These are phyloP conservation scores for Pyrrhia umbra DNA, from an alignment of 2,888 invertebrate genomes.

Conservation along the genomic window DNA sequence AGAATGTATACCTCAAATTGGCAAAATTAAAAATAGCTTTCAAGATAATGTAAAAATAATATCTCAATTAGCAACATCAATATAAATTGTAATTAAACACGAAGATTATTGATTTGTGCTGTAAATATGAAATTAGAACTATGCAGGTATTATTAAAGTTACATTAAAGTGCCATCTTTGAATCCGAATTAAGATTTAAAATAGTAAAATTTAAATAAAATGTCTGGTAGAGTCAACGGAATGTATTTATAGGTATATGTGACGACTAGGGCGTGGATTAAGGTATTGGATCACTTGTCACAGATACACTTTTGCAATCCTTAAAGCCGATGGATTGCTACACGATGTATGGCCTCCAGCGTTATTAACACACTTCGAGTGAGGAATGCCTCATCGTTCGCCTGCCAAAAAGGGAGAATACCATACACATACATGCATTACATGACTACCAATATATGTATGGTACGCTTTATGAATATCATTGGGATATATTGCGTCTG, in stretches of 20 bases:
- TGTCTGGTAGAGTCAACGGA: neutral
- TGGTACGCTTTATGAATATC: neutral
- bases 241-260: neutral
- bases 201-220: neutral
- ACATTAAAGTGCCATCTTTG: neutral
- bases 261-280: conserved; percentile 1
- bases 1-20: neutral
- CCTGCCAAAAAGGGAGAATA: conserved; percentile 23
- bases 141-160: neutral
- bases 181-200: neutral
- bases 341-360: conserved; percentile 22
- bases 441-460: neutral
- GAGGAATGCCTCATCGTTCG: conserved; percentile 1
- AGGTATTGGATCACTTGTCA: conserved; percentile 14
- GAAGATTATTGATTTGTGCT: neutral
- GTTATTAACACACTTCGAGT: conserved; percentile 27
- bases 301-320: conserved; percentile 42
- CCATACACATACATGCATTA: neutral
- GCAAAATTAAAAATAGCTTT: neutral
- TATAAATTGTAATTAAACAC: neutral
- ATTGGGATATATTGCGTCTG: neutral
- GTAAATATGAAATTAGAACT: neutral
- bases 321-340: conserved; percentile 35
- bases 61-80: neutral
- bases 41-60: neutral